Base-by-base conservation (phyloP, 2,888 invertebrate species). In the Hoplodrina blanda region DNA sequence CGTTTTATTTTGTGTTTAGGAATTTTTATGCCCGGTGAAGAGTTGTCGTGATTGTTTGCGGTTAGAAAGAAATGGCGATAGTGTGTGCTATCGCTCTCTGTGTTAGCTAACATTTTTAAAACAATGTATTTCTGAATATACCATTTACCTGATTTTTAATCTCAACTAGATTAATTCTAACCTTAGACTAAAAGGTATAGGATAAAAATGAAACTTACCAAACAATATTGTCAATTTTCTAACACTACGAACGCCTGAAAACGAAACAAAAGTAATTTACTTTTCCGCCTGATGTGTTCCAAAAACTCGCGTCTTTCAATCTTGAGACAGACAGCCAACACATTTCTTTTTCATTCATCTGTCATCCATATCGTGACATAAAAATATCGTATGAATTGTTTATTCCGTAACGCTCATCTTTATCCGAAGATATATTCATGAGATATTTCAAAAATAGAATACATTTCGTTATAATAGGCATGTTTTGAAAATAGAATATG, bases 251-350 rank as follows among this genome's bases (percentile, higher is more conserved):
- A 46, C 1, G 52, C 11, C 30, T 62, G 20, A 54, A 62, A 65
- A 77, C 7, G 30, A 56, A 71, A 77, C 59, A 81, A 81, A 81
- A 68, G 62, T 56, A 81, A 81, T 78, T 72, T 78, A 53, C 49
- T 72, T 81, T 76, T 54, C 44, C 73, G 64, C 68, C 17, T 66
- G 56, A 69, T 61, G 53, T 63, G 64, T 72, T 50, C 54, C 30
- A 8, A 53, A 65, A 78, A 65, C 68, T 68, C 62, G 49, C 50
- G 44, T 78, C 61, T 62, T 67, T 81, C 72, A 81, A 62, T 77
- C 64, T 78, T 37, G 17, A 25, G n/a, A 62, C n/a, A 60, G 81
- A 77, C 65, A 50, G 61, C 55, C 44, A 56, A 69, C 81, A 78
- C 33, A 78, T 78, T 67, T 64, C 62, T 59, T 61, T 76, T 56